These are phyloP conservation scores for Elephas maximus DNA, from an alignment of 2,113 vertebrate species.

Conservation along the genomic window DNA sequence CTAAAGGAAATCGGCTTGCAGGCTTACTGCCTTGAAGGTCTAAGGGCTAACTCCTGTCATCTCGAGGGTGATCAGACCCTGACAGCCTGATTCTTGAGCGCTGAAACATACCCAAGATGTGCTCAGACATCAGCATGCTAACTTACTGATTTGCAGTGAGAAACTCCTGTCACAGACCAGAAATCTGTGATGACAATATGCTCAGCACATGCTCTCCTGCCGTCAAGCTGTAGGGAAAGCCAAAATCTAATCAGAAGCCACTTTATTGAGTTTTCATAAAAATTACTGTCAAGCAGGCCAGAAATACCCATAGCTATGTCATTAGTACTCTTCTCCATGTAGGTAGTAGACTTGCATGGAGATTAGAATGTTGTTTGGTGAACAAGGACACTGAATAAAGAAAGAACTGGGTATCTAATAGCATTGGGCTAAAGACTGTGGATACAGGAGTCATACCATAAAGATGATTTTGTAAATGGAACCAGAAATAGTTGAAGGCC, in stretches of 20 bases:
- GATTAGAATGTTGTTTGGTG: not conserved
- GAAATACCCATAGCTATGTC: not conserved
- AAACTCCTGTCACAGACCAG: not conserved
- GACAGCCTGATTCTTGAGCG: not conserved
- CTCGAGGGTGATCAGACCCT: not conserved
- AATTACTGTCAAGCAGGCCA: not conserved
- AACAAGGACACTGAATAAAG: not conserved
- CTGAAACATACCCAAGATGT: not conserved
- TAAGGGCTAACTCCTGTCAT: not conserved
- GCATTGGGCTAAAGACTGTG: not conserved
- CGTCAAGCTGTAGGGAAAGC: not conserved
- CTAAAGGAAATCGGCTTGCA: not conserved
- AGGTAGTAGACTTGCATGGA: not conserved
- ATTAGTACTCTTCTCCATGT: not conserved
- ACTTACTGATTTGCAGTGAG: not conserved
- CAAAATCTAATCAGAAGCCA: not conserved
- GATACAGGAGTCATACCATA: not conserved
- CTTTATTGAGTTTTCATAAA: constrained; percentile 24
- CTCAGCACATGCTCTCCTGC: not conserved
- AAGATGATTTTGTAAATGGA: not conserved
- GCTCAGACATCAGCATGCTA: not conserved
- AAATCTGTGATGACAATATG: not conserved
- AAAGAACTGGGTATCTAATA: not conserved
- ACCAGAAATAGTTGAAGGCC: not conserved
- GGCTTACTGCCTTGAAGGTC: not conserved